These are phyloP conservation scores for Bugulina stolonifera DNA, from an alignment of 2,888 invertebrate species.

Conservation along the genomic window DNA sequence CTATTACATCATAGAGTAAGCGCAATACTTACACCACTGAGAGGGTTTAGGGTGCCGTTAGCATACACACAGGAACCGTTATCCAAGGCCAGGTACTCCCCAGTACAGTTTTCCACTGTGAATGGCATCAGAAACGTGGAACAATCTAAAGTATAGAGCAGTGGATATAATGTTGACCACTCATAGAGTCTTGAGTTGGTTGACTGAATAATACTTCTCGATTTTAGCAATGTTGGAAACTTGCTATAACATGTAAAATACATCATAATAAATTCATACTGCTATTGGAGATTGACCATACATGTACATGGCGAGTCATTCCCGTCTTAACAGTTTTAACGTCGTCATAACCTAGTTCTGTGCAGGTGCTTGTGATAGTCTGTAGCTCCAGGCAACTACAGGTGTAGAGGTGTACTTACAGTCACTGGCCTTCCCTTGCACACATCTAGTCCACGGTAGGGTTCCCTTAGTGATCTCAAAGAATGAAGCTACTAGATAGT, in stretches of 20 bases:
- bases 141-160: background rate
- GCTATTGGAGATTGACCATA: too few relatives aligned
- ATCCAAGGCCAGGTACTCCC: background rate
- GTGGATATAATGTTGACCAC: too few relatives aligned
- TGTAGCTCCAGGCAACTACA: background rate
- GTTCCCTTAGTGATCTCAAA: constrained; percentile 29
- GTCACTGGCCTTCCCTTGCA: background rate
- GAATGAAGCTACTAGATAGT: constrained; percentile 37
- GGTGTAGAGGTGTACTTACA: background rate
- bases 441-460: constrained; percentile 35
- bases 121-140: background rate
- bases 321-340: background rate
- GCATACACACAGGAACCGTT: background rate
- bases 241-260: too few relatives aligned
- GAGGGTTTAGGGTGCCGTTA: background rate
- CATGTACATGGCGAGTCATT: background rate
- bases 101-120: background rate
- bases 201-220: too few relatives aligned
- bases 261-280: too few relatives aligned
- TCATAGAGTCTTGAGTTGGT: too few relatives aligned
- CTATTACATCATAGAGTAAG: too few relatives aligned
- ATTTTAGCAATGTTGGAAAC: too few relatives aligned
- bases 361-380: background rate
- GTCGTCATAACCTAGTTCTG: background rate
- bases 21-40: constrained; percentile 13